Evolutionary conservation across 2,797 vertebrate genomes (phyloP).

Genomic region (Ctenosaura bakeri): DNA sequence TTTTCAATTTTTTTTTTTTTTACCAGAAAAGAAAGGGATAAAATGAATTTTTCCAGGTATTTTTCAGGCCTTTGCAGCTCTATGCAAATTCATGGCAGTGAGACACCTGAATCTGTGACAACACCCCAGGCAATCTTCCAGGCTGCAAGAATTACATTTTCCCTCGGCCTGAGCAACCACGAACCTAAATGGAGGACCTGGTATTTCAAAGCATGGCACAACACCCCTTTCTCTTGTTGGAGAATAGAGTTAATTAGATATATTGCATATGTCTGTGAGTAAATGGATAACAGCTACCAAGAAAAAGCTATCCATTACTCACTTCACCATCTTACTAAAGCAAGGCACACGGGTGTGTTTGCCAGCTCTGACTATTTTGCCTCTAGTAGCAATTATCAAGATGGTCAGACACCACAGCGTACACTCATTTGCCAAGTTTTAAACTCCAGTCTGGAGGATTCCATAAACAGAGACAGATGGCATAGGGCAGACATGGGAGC

Average conservation of each 20-base stretch:
- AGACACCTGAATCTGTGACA: too few relatives aligned
- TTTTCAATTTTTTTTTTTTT: too few relatives aligned
- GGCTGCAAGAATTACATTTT: neutral
- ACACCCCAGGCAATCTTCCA: neutral
- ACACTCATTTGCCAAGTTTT: neutral
- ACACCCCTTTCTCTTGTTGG: neutral
- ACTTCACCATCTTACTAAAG: too few relatives aligned
- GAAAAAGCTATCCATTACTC: neutral
- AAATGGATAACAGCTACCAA: neutral
- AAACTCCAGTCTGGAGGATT: constrained; percentile 26
- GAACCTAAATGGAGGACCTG: neutral
- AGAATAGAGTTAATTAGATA: neutral
- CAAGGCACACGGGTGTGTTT: neutral
- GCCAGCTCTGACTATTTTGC: neutral
- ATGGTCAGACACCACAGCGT: neutral
- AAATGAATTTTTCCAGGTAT: too few relatives aligned
- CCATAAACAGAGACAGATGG: constrained; percentile 38
- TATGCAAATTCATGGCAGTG: neutral
- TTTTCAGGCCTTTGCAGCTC: too few relatives aligned
- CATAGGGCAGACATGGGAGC: neutral
- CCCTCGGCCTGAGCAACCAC: neutral
- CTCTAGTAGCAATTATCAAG: constrained; percentile 15
- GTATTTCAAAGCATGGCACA: neutral
- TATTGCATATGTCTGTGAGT: neutral
- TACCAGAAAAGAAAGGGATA: too few relatives aligned